Evolutionary conservation across 2,888 invertebrate genomes (phyloP).

Genomic region (Liodrosophila aerea): DNA sequence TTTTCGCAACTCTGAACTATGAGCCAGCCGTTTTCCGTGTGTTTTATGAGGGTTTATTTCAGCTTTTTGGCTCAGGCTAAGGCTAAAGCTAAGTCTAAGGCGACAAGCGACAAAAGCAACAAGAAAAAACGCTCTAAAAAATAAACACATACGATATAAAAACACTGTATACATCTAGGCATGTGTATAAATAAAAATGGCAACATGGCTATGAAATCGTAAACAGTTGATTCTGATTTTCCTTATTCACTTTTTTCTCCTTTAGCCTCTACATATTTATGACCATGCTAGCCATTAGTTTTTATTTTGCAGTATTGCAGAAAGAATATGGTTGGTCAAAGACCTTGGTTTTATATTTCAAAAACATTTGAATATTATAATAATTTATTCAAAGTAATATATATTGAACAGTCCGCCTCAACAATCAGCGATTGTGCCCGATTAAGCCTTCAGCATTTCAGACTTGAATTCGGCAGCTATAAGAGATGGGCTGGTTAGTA

Average conservation of each 20-base stretch:
- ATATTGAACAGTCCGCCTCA: too few relatives aligned
- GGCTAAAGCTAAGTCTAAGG: constrained; percentile 25
- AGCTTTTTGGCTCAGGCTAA: constrained; percentile 42
- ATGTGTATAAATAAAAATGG: constrained; percentile 21
- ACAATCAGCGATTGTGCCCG: too few relatives aligned
- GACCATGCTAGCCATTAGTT: too few relatives aligned
- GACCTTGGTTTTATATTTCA: too few relatives aligned
- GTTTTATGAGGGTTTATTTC: constrained; percentile 60
- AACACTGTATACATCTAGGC: too few relatives aligned
- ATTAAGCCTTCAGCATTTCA: too few relatives aligned
- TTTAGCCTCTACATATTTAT: constrained; percentile 1
- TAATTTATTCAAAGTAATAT: too few relatives aligned
- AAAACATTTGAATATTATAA: too few relatives aligned
- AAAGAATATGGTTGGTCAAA: too few relatives aligned
- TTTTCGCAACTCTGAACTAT: constrained; percentile 21
- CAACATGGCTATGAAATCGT: constrained; percentile 55
- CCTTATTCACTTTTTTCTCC: constrained; percentile 10
- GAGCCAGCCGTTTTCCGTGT: constrained; percentile 42
- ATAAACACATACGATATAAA: constrained; percentile 3
- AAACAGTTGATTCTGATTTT: constrained; percentile 62
- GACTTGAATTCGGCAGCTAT: too few relatives aligned
- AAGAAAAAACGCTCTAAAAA: constrained; percentile 10
- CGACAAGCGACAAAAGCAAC: constrained; percentile 15
- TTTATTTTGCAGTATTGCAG: too few relatives aligned
- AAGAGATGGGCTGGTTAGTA: too few relatives aligned